Base-by-base conservation (phyloP, 2,888 invertebrate genomes). In the Erebia aethiops region DNA sequence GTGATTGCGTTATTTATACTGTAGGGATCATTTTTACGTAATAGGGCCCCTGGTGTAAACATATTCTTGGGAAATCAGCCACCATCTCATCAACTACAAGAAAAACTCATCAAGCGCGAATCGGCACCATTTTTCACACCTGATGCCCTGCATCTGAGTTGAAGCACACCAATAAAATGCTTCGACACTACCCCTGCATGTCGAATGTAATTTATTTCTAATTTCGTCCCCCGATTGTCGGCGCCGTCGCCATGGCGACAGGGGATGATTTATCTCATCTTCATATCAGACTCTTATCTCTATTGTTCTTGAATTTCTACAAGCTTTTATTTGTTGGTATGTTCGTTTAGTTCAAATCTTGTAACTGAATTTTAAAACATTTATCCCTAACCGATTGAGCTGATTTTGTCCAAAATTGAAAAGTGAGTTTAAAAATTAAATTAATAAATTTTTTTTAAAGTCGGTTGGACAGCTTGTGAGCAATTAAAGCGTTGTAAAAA, bases 151-250 rank as follows among this genome's bases (percentile, higher is more conserved):
- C 79, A 79, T 81, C 80, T 79, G 78, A 77, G 76, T 81, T 80
- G 82, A 80, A 82, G 82, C 79, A 80, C 75, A 81, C 82, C 84
- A 83, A 86, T 82, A 83, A 81, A 82, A 81, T 67, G 72, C 68
- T 71, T 67, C 72, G 65, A 71, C 71, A 74, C 76, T 60, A 68
- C 78, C 78, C 77, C 75, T 77, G 80, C 81, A 82, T 81, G 81
- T 82, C 82, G 82, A 83, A 84, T 80, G 81, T 81, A 85, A 86
- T 84, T 86, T 84, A 86, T 85, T 86, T 85, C 82, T 87, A 87
- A 87, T 86, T 85, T 82, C 77, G 77, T 75, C 76, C 81, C 82
- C 82, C 82, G 81, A 82, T 82, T 82, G 83, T 82, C 81, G 79
- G 79, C 75, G 86, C 85, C 75, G 86, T 86, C 77, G 76, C 82